phyloP scores from a whole-genome alignment of 2,113 vertebrate genomes.

The Spea multiplicata region DNA sequence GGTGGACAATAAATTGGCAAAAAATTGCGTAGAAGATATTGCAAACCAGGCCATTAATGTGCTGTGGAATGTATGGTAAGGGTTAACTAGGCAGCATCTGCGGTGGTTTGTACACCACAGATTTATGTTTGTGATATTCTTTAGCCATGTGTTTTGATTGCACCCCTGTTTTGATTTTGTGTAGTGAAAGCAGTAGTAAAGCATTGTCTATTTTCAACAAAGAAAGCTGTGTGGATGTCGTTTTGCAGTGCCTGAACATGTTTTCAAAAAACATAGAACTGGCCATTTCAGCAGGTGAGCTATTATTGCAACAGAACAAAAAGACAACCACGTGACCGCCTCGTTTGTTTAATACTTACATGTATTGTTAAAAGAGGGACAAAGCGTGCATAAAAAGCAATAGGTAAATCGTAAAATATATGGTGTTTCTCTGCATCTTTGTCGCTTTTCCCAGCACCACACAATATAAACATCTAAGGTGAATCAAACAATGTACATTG shows the following conservation, averaged over 20 bases:
- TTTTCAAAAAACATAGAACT: constrained; percentile 79
- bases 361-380: not conserved
- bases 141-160: too few species aligned
- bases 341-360: not conserved
- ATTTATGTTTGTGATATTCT: too few species aligned
- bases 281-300: constrained; percentile 86
- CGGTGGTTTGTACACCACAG: too few species aligned
- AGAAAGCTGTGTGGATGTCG: constrained; percentile 79
- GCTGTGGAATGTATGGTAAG: constrained; percentile 96
- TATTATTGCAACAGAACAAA: too few species aligned
- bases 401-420: not conserved
- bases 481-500: too few species aligned
- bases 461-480: too few species aligned
- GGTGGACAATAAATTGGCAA: constrained; percentile 62
- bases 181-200: constrained; percentile 87
- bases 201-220: constrained; percentile 88
- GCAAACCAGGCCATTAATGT: constrained; percentile 89
- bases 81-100: not conserved
- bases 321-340: too few species aligned
- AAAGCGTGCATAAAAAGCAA: not conserved
- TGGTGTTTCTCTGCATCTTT: too few species aligned
- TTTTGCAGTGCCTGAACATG: constrained; percentile 81
- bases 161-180: constrained; percentile 2
- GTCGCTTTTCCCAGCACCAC: too few species aligned
- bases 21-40: constrained; percentile 76